These are phyloP conservation scores for Paratrypauchen microcephalus DNA, from an alignment of 2,797 vertebrate genomes.

Conservation along the genomic window DNA sequence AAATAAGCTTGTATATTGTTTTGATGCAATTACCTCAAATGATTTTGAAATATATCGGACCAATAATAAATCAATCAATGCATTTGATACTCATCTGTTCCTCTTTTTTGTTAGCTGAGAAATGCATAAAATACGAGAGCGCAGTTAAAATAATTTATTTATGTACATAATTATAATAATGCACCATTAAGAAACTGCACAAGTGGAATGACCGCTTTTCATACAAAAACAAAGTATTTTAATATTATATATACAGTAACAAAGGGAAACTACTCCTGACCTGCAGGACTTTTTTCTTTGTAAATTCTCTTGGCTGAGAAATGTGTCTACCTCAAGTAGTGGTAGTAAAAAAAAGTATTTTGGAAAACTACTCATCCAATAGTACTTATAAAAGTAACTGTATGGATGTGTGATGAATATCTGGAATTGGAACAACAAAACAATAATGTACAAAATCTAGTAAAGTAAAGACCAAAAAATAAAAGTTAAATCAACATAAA, in stretches of 20 bases:
- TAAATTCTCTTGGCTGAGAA: background rate
- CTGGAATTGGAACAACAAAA: no score
- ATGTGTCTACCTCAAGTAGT: background rate
- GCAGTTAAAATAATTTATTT: background rate
- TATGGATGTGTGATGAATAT: no score
- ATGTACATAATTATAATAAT: background rate
- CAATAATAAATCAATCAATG: constrained; percentile 67
- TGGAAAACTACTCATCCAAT: no score
- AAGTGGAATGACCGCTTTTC: no score
- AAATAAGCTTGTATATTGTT: constrained; percentile 71
- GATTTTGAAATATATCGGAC: constrained; percentile 72
- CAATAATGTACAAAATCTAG: no score
- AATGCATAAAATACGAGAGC: background rate
- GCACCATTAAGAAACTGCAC: background rate
- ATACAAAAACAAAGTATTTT: no score
- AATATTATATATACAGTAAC: background rate
- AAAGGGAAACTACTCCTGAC: background rate
- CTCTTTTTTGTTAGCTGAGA: background rate
- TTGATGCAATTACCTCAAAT: constrained; percentile 73
- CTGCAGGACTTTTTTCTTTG: background rate
- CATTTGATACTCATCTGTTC: constrained; percentile 38
- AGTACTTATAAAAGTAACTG: no score
- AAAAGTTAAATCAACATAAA: no score
- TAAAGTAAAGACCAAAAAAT: no score
- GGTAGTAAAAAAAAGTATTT: no score